Evolutionary conservation across 2,888 invertebrate genomes (phyloP).

Genomic region (Oegoconia quadripuncta): DNA sequence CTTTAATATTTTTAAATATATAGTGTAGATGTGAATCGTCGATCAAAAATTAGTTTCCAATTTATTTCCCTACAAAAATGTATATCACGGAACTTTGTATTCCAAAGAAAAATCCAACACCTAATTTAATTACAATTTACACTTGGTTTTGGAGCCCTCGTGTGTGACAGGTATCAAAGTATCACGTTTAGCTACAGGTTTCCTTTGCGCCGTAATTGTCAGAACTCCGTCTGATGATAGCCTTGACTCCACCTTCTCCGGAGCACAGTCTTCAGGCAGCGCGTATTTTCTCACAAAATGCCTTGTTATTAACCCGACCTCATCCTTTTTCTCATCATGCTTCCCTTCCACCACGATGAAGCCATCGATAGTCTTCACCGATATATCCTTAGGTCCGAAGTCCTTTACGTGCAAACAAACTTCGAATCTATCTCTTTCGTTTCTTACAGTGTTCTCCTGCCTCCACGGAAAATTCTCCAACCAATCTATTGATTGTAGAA

Average conservation of each 20-base stretch:
- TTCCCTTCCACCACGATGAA: constrained; percentile 51
- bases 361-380: constrained; percentile 41
- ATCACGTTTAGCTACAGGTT: constrained; percentile 36
- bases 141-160: constrained; percentile 33
- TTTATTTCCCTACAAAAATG: too few species aligned
- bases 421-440: constrained; percentile 45
- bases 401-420: constrained; percentile 48
- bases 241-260: constrained; percentile 44
- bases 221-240: constrained; percentile 48
- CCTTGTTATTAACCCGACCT: constrained; percentile 48
- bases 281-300: constrained; percentile 49
- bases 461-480: constrained; percentile 57
- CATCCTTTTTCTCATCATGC: constrained; percentile 57
- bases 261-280: constrained; percentile 45
- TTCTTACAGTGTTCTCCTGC: constrained; percentile 40
- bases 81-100: too few species aligned
- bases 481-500: constrained; percentile 60
- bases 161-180: constrained; percentile 51
- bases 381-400: constrained; percentile 50
- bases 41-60: too few species aligned
- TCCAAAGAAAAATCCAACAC: too few species aligned
- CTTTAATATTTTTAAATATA: too few species aligned
- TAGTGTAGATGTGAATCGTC: too few species aligned
- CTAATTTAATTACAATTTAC: constrained; percentile 34
- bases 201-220: constrained; percentile 40